Conservation (phyloP, 2,797 vertebrate species). For the Scolopax rusticola region DNA sequence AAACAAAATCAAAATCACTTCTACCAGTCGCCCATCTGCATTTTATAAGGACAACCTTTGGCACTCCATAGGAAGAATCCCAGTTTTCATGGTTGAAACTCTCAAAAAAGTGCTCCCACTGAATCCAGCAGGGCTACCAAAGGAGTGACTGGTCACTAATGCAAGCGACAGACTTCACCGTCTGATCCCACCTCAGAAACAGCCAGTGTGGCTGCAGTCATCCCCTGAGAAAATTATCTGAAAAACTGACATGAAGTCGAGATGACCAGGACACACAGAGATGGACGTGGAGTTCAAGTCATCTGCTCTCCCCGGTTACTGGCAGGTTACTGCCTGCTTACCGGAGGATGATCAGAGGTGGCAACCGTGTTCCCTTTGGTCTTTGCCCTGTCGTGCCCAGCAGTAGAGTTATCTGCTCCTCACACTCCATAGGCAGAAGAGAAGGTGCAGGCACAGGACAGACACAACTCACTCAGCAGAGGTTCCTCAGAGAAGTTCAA, state of each 20-base stretch:
- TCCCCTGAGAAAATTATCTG: background rate
- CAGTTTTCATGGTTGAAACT: background rate
- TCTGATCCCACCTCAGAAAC: background rate
- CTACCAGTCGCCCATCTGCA: no score
- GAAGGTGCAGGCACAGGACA: background rate
- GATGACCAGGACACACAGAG: background rate
- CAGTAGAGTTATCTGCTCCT: background rate
- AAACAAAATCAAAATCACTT: rapidly evolving
- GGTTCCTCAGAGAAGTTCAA: background rate
- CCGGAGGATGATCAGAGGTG: background rate
- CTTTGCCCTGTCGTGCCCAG: background rate
- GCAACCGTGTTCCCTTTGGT: background rate
- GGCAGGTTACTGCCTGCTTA: background rate
- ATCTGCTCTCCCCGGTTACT: background rate
- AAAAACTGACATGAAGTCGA: background rate
- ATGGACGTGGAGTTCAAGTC: background rate
- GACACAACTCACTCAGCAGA: background rate
- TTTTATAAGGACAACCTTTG: background rate
- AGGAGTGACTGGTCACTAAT: rapidly evolving
- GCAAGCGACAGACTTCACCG: rapidly evolving
- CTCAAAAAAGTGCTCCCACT: background rate
- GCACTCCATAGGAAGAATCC: background rate
- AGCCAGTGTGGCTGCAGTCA: rapidly evolving
- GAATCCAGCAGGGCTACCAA: background rate
- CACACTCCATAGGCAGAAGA: rapidly evolving